Evolutionary conservation across 1,140 invertebrate genomes (phyloP).

Genomic region (Ceratina calcarata): DNA sequence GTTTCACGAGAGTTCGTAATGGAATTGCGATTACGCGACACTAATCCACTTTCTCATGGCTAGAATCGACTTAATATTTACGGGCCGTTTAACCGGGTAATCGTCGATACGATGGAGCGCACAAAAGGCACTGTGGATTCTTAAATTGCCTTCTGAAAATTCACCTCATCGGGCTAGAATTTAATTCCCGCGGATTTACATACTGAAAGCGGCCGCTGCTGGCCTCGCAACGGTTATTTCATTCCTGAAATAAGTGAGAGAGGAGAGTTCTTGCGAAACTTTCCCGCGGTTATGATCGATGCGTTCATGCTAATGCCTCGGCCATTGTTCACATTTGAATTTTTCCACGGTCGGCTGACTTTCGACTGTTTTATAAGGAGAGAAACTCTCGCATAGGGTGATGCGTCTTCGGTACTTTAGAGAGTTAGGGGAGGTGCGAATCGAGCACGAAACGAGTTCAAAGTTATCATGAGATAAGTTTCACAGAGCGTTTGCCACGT

Average conservation of each 20-base stretch:
- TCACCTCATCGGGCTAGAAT: constrained; percentile 26
- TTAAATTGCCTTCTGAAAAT: constrained; percentile 50
- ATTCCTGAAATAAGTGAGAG: neutral
- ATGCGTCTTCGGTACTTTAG: neutral
- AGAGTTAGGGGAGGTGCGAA: neutral
- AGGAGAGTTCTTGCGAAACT: neutral
- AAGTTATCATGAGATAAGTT: neutral
- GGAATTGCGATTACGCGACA: constrained; percentile 36
- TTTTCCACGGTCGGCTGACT: neutral
- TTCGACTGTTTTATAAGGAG: neutral
- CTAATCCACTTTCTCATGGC: constrained; percentile 56
- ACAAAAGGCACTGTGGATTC: constrained; percentile 39
- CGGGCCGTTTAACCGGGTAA: constrained; percentile 51
- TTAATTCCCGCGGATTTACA: constrained; percentile 36
- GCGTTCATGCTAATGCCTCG: constrained; percentile 37
- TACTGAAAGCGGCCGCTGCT: neutral
- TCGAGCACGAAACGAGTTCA: neutral
- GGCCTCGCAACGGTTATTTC: neutral
- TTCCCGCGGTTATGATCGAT: constrained; percentile 24
- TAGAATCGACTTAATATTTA: constrained; percentile 58
- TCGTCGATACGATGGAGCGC: constrained; percentile 50
- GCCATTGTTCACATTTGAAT: constrained; percentile 41
- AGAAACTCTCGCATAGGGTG: too few relatives aligned
- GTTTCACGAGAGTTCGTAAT: neutral
- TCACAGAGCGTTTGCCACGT: too few relatives aligned